phyloP scores from a whole-genome alignment of 2,113 vertebrate genomes.

The Crotophaga sulcirostris region DNA sequence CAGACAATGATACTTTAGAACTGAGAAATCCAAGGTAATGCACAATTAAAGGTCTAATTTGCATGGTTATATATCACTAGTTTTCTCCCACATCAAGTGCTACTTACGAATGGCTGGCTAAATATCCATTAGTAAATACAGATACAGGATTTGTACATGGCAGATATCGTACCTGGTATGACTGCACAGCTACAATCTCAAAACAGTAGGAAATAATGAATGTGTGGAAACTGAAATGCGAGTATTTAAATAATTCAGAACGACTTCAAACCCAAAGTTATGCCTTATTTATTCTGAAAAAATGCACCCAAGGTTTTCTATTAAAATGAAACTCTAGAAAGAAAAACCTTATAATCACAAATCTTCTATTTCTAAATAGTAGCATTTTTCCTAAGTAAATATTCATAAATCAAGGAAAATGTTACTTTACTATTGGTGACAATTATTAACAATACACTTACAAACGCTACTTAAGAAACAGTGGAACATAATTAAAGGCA shows the following conservation, averaged over 20 bases:
- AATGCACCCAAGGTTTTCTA: not conserved
- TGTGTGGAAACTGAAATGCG: not conserved
- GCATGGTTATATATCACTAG: not conserved
- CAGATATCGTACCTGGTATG: not conserved
- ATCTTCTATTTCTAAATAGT: not conserved
- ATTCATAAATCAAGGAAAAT: not conserved
- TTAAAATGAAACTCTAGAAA: not conserved
- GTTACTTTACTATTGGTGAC: not conserved
- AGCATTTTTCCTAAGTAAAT: not conserved
- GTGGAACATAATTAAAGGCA: constrained; percentile 2
- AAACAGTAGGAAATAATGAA: not conserved
- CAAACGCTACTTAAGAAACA: not conserved
- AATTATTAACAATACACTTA: not conserved
- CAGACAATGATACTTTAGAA: not conserved
- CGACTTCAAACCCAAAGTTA: not conserved
- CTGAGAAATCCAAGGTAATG: not conserved
- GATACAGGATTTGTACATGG: not conserved
- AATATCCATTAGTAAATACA: not conserved
- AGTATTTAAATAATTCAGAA: constrained; percentile 17
- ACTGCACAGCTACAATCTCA: not conserved
- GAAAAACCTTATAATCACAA: not conserved
- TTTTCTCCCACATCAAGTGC: not conserved
- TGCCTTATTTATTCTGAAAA: not conserved
- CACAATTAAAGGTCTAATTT: not conserved
- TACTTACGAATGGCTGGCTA: not conserved